phyloP scores from a whole-genome alignment of 2,888 invertebrate species.

The Erannis defoliaria region DNA sequence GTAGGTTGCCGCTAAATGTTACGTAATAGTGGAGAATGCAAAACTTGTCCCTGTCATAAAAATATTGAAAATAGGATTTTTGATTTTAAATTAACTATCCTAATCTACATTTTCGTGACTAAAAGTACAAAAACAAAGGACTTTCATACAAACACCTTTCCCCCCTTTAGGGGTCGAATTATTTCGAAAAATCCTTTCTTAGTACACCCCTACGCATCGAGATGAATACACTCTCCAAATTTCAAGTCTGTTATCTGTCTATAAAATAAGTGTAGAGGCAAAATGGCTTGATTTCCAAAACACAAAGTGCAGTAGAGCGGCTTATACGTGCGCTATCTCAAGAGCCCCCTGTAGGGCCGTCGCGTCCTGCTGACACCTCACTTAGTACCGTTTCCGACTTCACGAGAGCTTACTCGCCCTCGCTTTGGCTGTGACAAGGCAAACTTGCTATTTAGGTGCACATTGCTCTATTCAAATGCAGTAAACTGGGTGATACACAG shows the following conservation, averaged over 20 bases:
- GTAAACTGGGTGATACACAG: not conserved
- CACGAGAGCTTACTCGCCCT: constrained; percentile 52
- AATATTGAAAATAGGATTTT: too few species aligned
- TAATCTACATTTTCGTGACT: too few species aligned
- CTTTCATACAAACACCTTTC: too few species aligned
- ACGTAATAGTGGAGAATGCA: not conserved
- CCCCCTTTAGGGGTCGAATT: too few species aligned
- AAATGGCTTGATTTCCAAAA: constrained; percentile 20
- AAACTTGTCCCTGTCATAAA: not conserved
- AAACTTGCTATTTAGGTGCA: constrained; percentile 23
- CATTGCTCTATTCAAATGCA: constrained; percentile 8
- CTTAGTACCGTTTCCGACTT: constrained; percentile 68
- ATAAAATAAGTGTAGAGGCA: constrained; percentile 43
- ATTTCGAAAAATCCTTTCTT: too few species aligned
- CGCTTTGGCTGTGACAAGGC: constrained; percentile 40
- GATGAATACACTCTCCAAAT: too few species aligned
- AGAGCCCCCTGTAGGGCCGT: constrained; percentile 47
- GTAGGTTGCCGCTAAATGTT: not conserved
- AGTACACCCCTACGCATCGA: too few species aligned
- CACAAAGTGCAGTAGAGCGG: constrained; percentile 38
- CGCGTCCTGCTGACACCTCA: constrained; percentile 64
- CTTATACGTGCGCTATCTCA: constrained; percentile 68
- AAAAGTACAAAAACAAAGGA: too few species aligned
- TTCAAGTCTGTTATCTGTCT: not conserved
- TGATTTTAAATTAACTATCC: too few species aligned